A percentile compares a stretch with the other conserved stretches of the same genome.
These are phyloP conservation scores for Talpa occidentalis DNA, from an alignment of 2,113 vertebrate species.

Conservation along the genomic window DNA sequence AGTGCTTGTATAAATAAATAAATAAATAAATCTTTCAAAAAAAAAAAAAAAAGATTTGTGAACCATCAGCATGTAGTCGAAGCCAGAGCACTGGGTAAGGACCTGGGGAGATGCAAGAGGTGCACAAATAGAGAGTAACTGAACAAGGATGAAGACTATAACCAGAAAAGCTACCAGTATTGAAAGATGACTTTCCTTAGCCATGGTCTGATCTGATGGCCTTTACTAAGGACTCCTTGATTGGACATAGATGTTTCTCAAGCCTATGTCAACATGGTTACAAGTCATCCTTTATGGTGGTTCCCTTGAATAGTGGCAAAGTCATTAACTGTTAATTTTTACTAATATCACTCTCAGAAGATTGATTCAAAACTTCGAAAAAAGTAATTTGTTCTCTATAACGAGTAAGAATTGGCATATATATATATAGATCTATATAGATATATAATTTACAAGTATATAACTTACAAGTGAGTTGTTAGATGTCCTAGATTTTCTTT, in stretches of 20 bases:
- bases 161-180: not conserved
- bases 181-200: not conserved
- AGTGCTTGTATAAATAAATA: too few species aligned
- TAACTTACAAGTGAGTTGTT: not conserved
- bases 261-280: not conserved
- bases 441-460: not conserved
- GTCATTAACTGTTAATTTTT: not conserved
- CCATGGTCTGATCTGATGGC: not conserved
- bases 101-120: not conserved
- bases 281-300: not conserved
- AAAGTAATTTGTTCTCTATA: not conserved
- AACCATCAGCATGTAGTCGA: not conserved
- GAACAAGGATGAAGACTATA: not conserved
- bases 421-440: not conserved
- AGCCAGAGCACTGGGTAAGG: not conserved
- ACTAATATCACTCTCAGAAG: not conserved
- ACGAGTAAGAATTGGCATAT: not conserved
- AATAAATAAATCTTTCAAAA: too few species aligned
- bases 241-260: not conserved
- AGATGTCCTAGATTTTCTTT: not conserved
- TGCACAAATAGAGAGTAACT: not conserved
- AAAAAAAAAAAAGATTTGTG: not conserved
- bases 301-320: not conserved
- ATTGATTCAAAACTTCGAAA: not conserved
- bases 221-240: not conserved